Evolutionary conservation across 2,113 vertebrate species (phyloP).

Genomic region (Collichthys lucidus): DNA sequence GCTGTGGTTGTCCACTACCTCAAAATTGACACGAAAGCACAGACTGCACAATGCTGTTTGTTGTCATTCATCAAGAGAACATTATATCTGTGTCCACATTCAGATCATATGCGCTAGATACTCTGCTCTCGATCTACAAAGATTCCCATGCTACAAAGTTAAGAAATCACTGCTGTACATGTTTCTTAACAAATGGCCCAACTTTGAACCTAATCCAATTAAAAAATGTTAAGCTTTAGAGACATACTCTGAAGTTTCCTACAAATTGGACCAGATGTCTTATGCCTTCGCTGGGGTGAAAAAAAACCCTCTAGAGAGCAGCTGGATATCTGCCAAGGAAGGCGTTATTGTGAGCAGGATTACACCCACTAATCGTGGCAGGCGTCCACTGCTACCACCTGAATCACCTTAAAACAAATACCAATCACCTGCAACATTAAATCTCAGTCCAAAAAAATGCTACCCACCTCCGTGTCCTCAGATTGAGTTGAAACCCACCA

Average conservation of each 20-base stretch:
- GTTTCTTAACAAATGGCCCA: not conserved
- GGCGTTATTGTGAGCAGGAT: conserved; percentile 6
- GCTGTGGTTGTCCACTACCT: not conserved
- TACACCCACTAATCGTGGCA: not conserved
- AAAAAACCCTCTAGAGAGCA: too few species aligned
- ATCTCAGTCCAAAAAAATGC: not conserved
- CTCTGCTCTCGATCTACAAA: not conserved
- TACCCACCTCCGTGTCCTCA: conserved; percentile 6
- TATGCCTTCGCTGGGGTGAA: not conserved
- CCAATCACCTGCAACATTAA: not conserved
- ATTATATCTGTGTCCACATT: not conserved
- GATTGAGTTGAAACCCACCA: not conserved
- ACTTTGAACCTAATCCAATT: not conserved
- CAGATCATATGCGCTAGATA: not conserved
- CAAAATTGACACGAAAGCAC: not conserved
- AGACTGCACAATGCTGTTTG: not conserved
- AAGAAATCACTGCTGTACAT: not conserved
- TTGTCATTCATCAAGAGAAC: not conserved
- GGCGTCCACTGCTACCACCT: conserved; percentile 5
- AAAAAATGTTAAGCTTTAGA: not conserved
- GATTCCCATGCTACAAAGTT: not conserved
- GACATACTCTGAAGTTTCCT: not conserved
- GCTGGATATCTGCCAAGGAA: conserved; percentile 1
- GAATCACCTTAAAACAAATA: conserved; percentile 1
- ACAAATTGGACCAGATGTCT: not conserved